Conservation (phyloP, 2,888 invertebrate genomes). For the Chloroclystis v-ata region DNA sequence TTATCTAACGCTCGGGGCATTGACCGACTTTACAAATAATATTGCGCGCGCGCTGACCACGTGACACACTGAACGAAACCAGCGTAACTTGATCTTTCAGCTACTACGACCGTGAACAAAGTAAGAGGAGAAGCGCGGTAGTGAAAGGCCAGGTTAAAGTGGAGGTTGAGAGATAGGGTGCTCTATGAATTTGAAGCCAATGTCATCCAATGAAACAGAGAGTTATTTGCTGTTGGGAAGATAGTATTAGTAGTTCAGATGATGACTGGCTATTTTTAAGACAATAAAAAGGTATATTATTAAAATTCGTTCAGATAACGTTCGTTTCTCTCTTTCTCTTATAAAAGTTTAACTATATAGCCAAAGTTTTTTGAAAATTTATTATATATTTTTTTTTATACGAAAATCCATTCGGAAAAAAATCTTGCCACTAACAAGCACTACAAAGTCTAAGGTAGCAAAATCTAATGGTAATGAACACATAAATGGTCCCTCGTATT, state of each 20-base stretch:
- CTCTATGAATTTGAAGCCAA: constrained; percentile 66
- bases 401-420: too few species aligned
- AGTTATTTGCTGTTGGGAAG: constrained; percentile 28
- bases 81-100: constrained; percentile 33
- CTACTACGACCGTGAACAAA: background rate
- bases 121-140: background rate
- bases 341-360: too few species aligned
- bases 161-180: constrained; percentile 45
- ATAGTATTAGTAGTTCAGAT: constrained; percentile 11
- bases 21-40: constrained; percentile 75
- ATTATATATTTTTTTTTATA: too few species aligned
- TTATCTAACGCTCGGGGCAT: constrained; percentile 76
- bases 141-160: constrained; percentile 31
- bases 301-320: too few species aligned
- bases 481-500: too few species aligned
- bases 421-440: too few species aligned
- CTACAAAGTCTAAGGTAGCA: too few species aligned
- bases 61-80: constrained; percentile 65
- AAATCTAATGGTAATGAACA: too few species aligned
- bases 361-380: too few species aligned
- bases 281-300: too few species aligned
- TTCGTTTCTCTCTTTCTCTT: too few species aligned
- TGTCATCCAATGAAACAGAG: constrained; percentile 55
- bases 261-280: background rate
- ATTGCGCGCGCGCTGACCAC: constrained; percentile 72